phyloP scores from a whole-genome alignment of 2,113 vertebrate genomes.

The Empidonax alnorum region DNA sequence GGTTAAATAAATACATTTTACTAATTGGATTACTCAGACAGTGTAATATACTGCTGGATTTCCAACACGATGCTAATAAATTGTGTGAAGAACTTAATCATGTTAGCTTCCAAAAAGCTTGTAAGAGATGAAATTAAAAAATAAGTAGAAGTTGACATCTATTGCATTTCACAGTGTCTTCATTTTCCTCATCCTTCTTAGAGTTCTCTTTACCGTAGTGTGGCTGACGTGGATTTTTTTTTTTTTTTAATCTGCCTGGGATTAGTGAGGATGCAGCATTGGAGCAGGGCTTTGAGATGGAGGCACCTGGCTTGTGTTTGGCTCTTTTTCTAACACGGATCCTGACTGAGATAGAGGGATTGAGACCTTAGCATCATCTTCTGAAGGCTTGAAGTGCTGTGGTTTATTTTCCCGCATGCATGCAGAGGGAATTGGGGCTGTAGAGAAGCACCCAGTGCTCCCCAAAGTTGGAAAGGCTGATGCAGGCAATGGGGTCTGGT shows the following conservation, averaged over 20 bases:
- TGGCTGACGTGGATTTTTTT: conserved; percentile 35
- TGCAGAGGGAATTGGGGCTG: not conserved
- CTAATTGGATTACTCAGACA: conserved; percentile 81
- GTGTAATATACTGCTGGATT: conserved; percentile 71
- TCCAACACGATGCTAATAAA: conserved; percentile 80
- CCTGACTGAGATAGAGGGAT: not conserved
- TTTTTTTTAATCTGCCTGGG: conserved; percentile 56
- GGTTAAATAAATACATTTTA: conserved; percentile 77
- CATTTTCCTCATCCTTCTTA: conserved; percentile 69
- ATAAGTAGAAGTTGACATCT: conserved; percentile 70
- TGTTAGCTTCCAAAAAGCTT: conserved; percentile 75
- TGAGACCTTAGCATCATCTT: not conserved
- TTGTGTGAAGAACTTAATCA: conserved; percentile 80
- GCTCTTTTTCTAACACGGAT: not conserved
- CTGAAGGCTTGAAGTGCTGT: not conserved
- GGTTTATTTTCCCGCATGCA: not conserved
- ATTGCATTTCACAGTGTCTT: conserved; percentile 58
- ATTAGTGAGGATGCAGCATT: not conserved
- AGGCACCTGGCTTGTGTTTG: not conserved
- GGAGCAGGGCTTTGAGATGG: not conserved
- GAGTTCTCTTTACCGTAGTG: conserved; percentile 8
- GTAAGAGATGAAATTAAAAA: conserved; percentile 76
- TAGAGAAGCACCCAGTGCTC: not conserved
- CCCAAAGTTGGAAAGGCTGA: rapidly evolving
- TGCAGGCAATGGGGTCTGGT: rapidly evolving